These are phyloP conservation scores for Thereva unica DNA, from an alignment of 2,888 invertebrate species.

Conservation along the genomic window DNA sequence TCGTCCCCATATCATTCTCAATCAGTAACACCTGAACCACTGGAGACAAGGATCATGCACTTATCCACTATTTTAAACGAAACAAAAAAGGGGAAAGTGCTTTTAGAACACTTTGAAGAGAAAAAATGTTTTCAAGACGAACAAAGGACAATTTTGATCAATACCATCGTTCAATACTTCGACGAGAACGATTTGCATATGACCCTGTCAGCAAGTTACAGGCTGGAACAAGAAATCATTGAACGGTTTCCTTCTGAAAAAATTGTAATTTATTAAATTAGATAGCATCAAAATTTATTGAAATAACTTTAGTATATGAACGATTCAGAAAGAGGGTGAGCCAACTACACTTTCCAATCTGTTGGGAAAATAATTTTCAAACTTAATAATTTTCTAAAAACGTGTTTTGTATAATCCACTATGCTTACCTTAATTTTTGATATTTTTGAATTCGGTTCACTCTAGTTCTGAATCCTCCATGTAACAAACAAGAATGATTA, in stretches of 20 bases:
- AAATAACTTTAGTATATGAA: too few relatives aligned
- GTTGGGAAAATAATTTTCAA: too few relatives aligned
- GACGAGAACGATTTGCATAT: constrained; percentile 40
- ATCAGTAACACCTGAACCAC: background rate
- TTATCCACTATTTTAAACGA: background rate
- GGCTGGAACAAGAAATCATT: constrained; percentile 43
- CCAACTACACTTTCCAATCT: too few relatives aligned
- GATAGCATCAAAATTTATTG: too few relatives aligned
- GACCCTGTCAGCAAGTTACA: constrained; percentile 40
- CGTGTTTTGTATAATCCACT: too few relatives aligned
- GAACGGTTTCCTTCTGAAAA: constrained; percentile 8
- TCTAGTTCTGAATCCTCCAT: too few relatives aligned
- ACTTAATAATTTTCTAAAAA: too few relatives aligned
- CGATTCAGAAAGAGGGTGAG: too few relatives aligned
- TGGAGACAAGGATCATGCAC: background rate
- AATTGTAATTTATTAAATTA: background rate
- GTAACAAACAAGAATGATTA: too few relatives aligned
- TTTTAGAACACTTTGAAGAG: constrained; percentile 37
- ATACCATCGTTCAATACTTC: constrained; percentile 38
- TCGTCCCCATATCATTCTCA: background rate
- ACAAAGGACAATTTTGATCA: constrained; percentile 40
- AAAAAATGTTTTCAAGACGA: constrained; percentile 43
- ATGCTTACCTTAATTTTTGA: too few relatives aligned
- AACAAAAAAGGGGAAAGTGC: background rate
- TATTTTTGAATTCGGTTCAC: too few relatives aligned